Evolutionary conservation across 2,797 vertebrate genomes (phyloP), one percentile per base, ranked within the genome.

Genomic region (Prunella strophiata): DNA sequence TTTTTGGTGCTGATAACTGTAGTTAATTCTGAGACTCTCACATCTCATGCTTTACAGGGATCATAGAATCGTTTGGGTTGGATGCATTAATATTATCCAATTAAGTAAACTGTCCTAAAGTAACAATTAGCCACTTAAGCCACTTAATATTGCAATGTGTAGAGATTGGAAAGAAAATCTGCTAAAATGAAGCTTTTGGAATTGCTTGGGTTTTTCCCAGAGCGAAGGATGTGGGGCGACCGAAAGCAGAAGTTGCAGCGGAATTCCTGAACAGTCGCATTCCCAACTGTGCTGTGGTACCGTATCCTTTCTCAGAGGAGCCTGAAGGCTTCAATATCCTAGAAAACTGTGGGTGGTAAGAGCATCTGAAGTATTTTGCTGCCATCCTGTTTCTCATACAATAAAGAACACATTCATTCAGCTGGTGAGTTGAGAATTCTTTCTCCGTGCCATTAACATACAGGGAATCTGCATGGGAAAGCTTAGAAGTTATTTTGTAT

Each of bases 201-300:
- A 80, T 62, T 42, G 63, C 17, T 85, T 91, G 58, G 1, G 12
- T 96, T 94, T 95, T 88, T 76, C 79, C 32, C 90, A 99, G 99
- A 96, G 97, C 98, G 3, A 99, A 99, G 97, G 99, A 99, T 97
- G 98, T 99, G 47, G 99, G 99, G 90, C 98, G 98, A 95, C 98
- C 99, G n/a, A 99, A 99, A 94, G 99, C 99, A 75, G 99, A 99
- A 68, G 99, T 99, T 78, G 99, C 99, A 88, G 99, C 99, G 52
- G 98, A 99, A 89, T 99, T 99, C 92, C 96, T 99, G 36, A 99
- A 99, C 97, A 98, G 89, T 85, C 98, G 99, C 71, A 91, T 99
- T 94, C 99, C 99, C 81, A 98, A 97, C 94, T 99, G 99, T 96
- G 98, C 98, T 96, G 99, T 99, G 13, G 97, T 99, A 78, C 98